Base-by-base conservation (phyloP, 1,140 invertebrate species). In the Pogonognathellus flavescens region DNA sequence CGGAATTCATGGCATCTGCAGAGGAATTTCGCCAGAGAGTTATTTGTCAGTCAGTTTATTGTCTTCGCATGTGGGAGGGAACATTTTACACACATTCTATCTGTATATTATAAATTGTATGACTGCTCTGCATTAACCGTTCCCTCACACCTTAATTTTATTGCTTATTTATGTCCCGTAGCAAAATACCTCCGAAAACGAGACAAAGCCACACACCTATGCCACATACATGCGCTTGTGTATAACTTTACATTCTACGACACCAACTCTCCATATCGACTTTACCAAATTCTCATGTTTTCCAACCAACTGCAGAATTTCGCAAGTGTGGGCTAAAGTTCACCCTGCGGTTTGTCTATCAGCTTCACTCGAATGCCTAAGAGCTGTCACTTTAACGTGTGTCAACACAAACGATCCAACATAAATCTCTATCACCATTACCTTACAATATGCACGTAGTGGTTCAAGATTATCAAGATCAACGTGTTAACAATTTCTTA, bases 241-340 rank as follows among this genome's bases (percentile, higher is more conserved):
- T 10, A 25, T 7, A 66, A 22, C 22, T 66, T 20, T 25, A 11
- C 14, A 66, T 1, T 2, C 62, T 25, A 20, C 20, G 31, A n/a
- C 55, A 16, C 5, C 55, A 59, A n/a, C 5, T 5, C 55, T 59
- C n/a, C n/a, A n/a, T n/a, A n/a, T 6, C 16, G 18, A 20, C 11
- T 60, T 31, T 49, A 72, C 0, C 49, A n/a, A 41, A 41, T n/a
- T 18, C 16, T 76, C 31, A 41, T 41, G 31, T 41, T 41, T 41
- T 41, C 31, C 31, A 41, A 41, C 31, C 2, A 76, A 76, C n/a
- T 76, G 70, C 14, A 49, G 70, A 76, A 76, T 49, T 76, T 76
- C 70, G 70, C 70, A 76, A 76, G 70, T 76, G 25, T 50, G n/a
- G 25, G 70, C 70, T 41, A 76, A 76, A 76, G 70, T 76, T 76